Conservation (phyloP, 2,113 vertebrate species). For the Bujurquina vittata region DNA sequence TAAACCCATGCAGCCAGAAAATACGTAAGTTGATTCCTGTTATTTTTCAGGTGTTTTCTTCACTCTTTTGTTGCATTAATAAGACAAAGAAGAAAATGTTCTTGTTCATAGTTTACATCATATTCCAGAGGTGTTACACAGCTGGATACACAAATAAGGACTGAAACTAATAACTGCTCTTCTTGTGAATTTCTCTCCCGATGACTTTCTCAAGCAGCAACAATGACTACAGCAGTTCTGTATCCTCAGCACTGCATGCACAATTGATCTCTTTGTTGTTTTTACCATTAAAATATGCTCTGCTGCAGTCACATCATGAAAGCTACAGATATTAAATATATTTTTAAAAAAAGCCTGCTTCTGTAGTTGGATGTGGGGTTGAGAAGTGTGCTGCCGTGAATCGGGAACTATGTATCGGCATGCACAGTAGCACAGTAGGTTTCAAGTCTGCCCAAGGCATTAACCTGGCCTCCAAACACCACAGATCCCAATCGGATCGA, state of each 20-base stretch:
- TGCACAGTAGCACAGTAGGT: neutral
- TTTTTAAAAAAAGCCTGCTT: neutral
- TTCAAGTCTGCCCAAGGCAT: neutral
- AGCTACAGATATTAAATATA: neutral
- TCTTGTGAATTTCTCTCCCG: neutral
- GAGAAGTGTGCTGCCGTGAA: neutral
- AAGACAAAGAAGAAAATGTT: neutral
- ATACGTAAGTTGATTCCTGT: neutral
- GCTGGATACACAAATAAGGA: neutral
- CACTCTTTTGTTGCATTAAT: neutral
- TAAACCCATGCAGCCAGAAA: conserved; percentile 3
- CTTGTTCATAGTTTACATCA: neutral
- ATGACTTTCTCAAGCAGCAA: neutral
- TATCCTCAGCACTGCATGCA: neutral
- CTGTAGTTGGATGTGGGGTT: neutral
- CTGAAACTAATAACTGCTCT: neutral
- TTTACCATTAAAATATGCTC: neutral
- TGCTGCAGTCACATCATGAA: neutral
- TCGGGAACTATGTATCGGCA: neutral
- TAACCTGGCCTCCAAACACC: neutral
- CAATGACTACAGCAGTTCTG: neutral
- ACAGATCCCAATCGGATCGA: neutral
- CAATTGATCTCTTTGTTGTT: neutral
- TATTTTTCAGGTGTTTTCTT: neutral
- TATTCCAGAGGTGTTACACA: neutral